Conservation (phyloP, 2,797 vertebrate genomes). For the Liasis olivaceus region DNA sequence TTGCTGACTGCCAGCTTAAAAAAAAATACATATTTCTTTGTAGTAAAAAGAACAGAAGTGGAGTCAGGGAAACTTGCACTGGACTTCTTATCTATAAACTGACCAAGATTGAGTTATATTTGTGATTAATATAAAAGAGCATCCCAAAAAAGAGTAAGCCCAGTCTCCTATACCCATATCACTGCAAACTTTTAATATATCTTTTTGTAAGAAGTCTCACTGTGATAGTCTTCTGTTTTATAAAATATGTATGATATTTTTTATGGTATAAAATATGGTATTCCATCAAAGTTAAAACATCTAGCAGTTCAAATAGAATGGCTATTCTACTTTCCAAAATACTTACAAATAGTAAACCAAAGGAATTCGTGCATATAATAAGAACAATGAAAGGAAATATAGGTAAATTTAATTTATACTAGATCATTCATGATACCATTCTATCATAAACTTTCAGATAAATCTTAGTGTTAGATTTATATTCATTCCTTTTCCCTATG, state of each 20-base stretch:
- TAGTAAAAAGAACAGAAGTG: not conserved
- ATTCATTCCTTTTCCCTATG: not conserved
- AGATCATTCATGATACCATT: no score
- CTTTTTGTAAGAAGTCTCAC: not conserved
- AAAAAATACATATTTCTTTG: not conserved
- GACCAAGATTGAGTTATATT: not conserved
- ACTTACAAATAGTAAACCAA: no score
- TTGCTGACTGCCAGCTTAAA: not conserved
- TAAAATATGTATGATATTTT: fast-evolving
- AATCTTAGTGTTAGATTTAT: not conserved
- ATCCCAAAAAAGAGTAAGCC: not conserved
- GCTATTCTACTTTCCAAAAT: not conserved
- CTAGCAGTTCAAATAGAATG: not conserved
- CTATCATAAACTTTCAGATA: not conserved
- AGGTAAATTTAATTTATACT: no score
- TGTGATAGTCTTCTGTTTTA: not conserved
- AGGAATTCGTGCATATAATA: no score
- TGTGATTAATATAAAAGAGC: not conserved
- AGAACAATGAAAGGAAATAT: no score
- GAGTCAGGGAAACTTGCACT: not conserved
- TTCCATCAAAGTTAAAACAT: not conserved
- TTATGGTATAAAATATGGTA: not conserved
- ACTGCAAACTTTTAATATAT: not conserved
- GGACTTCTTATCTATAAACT: not conserved
- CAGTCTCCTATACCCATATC: not conserved